Base-by-base conservation (phyloP, 1,140 invertebrate genomes). In the Drosophila nebulosa region DNA sequence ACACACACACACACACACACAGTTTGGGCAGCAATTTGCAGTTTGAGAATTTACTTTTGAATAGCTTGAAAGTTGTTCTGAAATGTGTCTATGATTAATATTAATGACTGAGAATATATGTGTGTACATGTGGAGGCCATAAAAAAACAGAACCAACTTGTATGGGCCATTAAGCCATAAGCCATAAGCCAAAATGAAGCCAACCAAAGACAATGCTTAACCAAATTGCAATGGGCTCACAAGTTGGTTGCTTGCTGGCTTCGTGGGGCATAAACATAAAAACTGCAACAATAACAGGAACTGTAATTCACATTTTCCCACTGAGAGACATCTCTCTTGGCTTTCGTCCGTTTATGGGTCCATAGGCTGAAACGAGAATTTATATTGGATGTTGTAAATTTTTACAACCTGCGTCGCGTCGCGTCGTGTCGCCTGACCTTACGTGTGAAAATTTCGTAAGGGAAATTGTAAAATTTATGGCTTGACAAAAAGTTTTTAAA, bases 321-420 rank as follows among this genome's bases (percentile, higher is more conserved):
- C 39, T 46, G 39, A 73, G 57, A 74, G 67, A 67, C 74, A 74
- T 67, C n/a, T n/a, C n/a, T n/a, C n/a, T n/a, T 55, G 53, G 62
- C 72, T 74, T 74, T 74, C 74, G 14, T 69, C 65, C 65, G 55
- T 75, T 75, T 75, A 75, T 68, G 72, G 30, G 35, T 57, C 52
- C 9, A 57, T 46, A 67, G 30, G 58, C 51, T 58, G 22, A 50
- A 53, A 55, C 35, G 22, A 32, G 32, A 74, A 67, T 61, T 69
- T 76, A 69, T 76, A 76, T 76, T 55, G 39, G 65, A 75, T 64
- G 59, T 69, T 75, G 55, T 64, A 67, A 60, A 68, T 56, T 63
- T 69, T 59, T 53, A 39, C 65, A 75, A 69, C 65, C 64, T 75
- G n/a, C n/a, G n/a, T n/a, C n/a, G n/a, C n/a, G n/a, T n/a, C n/a